phyloP scores from a whole-genome alignment of 2,888 invertebrate genomes.

The Athetis lepigone region DNA sequence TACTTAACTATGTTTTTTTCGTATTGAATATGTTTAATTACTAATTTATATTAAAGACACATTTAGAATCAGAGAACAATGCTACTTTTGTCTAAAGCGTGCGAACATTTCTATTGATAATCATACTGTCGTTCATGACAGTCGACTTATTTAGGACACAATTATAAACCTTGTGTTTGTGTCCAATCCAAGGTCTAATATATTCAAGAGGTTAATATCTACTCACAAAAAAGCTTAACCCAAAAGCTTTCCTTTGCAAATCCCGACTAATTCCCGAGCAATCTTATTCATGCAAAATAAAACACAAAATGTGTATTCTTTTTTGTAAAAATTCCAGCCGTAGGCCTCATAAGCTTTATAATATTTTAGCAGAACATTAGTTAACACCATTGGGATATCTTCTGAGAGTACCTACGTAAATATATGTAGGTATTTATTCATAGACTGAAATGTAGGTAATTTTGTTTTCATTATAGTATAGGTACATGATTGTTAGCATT shows the following conservation, averaged over 20 bases:
- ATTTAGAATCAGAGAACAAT: too few species aligned
- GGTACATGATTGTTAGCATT: conserved; percentile 50
- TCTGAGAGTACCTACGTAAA: background rate
- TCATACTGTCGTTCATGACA: background rate
- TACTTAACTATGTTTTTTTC: too few species aligned
- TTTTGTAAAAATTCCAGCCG: conserved; percentile 16
- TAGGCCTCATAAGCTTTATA: conserved; percentile 23
- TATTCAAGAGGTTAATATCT: conserved; percentile 1
- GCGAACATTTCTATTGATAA: background rate
- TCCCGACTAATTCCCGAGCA: conserved; percentile 35
- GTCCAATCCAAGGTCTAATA: background rate
- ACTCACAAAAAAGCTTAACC: conserved; percentile 1
- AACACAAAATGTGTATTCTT: conserved; percentile 28
- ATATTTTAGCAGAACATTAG: conserved; percentile 37
- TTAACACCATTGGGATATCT: conserved; percentile 14
- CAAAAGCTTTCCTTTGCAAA: conserved; percentile 24
- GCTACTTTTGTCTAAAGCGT: too few species aligned
- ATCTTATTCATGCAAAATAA: conserved; percentile 35
- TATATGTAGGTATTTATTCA: conserved; percentile 9
- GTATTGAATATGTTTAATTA: too few species aligned
- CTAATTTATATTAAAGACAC: too few species aligned
- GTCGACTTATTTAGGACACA: conserved; percentile 6
- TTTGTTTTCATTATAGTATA: conserved; percentile 47
- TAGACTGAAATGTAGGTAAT: conserved; percentile 10
- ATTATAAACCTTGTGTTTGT: background rate